A percentile compares a stretch with the other conserved stretches of the same genome.
Conservation (phyloP, 2,888 invertebrate genomes). For the Leistus spinibarbis region DNA sequence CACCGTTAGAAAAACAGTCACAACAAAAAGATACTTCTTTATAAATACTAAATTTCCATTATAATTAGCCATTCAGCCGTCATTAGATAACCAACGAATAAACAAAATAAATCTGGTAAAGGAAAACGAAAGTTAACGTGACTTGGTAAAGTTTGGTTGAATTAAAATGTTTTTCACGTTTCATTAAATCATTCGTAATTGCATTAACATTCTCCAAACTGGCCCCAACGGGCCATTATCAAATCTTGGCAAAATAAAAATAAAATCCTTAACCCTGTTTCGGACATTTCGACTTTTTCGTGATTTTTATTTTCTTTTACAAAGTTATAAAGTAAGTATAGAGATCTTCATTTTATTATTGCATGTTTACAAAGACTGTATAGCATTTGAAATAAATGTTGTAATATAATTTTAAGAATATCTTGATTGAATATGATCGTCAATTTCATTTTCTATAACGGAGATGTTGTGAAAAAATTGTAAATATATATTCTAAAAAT, state of each 20-base stretch:
- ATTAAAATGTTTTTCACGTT: conserved; percentile 10
- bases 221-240: neutral
- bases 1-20: neutral
- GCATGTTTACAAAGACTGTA: too few species aligned
- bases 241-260: neutral
- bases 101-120: neutral
- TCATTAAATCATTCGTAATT: conserved; percentile 29
- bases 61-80: neutral
- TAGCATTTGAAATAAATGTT: too few species aligned
- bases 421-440: neutral
- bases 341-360: too few species aligned
- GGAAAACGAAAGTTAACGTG: neutral
- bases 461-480: neutral
- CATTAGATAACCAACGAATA: neutral
- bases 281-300: too few species aligned
- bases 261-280: neutral
- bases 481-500: neutral
- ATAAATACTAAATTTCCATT: neutral
- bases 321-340: too few species aligned
- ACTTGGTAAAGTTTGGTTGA: neutral
- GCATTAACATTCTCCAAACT: conserved; percentile 22
- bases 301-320: too few species aligned
- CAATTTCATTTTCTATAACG: neutral
- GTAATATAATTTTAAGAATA: too few species aligned
- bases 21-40: neutral